Conservation (phyloP, 2,888 invertebrate genomes). For the Pheosia tremula region DNA sequence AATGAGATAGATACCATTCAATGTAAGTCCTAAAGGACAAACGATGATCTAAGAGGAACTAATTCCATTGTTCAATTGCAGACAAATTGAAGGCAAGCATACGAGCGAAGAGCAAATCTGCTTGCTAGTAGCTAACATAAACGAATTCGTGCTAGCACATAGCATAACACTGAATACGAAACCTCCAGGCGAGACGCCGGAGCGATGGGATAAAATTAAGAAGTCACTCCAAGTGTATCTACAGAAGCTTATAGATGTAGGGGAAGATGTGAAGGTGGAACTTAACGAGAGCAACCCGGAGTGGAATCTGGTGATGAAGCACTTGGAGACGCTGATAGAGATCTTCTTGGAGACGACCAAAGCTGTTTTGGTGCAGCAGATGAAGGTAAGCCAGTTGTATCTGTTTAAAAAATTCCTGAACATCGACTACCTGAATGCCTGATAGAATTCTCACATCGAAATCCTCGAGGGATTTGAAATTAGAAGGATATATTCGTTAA, state of each 20-base stretch:
- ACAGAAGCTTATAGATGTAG: slow-evolving; percentile 76
- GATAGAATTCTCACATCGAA: too few species aligned
- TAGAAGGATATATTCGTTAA: too few species aligned
- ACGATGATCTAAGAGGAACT: not conserved
- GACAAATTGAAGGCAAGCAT: slow-evolving; percentile 67
- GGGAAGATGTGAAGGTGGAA: slow-evolving; percentile 78
- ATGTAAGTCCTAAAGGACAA: too few species aligned
- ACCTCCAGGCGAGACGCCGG: slow-evolving; percentile 78
- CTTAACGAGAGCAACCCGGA: slow-evolving; percentile 73
- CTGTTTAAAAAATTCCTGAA: too few species aligned
- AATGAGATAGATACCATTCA: too few species aligned
- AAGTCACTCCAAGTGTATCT: slow-evolving; percentile 73
- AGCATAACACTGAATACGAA: slow-evolving; percentile 79
- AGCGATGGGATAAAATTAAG: slow-evolving; percentile 80
- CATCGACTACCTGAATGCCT: too few species aligned
- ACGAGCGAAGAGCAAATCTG: slow-evolving; percentile 75
- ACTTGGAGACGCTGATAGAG: slow-evolving; percentile 79
- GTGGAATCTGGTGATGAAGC: slow-evolving; percentile 68
- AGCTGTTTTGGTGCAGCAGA: slow-evolving; percentile 83
- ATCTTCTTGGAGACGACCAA: slow-evolving; percentile 85
- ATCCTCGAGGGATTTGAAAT: too few species aligned
- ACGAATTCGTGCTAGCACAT: slow-evolving; percentile 83
- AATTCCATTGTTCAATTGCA: slow-evolving; percentile 42
- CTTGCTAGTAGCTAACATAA: slow-evolving; percentile 81
- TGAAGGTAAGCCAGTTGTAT: slow-evolving; percentile 70